Percentiles rank a stretch among this genome's conserved stretches.
phyloP scores from a whole-genome alignment of 2,797 vertebrate species.

The Cynodonichthys magdalenae region DNA sequence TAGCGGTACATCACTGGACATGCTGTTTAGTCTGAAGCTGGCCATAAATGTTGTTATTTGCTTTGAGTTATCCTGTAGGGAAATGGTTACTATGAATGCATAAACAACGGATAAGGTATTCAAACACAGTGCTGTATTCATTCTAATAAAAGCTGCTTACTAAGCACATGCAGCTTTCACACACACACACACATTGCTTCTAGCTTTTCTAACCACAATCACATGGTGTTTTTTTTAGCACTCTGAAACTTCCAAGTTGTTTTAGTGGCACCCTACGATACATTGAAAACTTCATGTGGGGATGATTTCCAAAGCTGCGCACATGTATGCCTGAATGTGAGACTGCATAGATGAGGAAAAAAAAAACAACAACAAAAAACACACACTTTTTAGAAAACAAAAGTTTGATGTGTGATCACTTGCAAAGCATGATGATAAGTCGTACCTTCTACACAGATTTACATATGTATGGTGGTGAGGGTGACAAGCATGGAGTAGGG shows the following conservation, averaged over 20 bases:
- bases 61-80: constrained; percentile 39
- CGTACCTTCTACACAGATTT: not conserved
- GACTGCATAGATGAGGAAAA: not conserved
- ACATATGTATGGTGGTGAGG: not conserved
- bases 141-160: constrained; percentile 21
- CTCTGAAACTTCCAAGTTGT: not conserved
- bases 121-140: constrained; percentile 22
- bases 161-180: constrained; percentile 8
- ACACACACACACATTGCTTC: constrained; percentile 1
- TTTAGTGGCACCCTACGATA: not conserved
- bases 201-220: not conserved
- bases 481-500: constrained; percentile 25
- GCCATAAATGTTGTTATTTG: constrained; percentile 41
- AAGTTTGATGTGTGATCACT: constrained; percentile 3
- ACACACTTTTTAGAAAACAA: not conserved
- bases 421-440: not conserved
- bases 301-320: not conserved
- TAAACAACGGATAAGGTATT: constrained; percentile 33
- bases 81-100: constrained; percentile 43
- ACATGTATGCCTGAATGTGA: not conserved
- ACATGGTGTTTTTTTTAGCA: constrained; percentile 5
- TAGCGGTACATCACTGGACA: constrained; percentile 58
- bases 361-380: too few relatives aligned
- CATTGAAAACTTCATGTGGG: not conserved
- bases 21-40: constrained; percentile 47